Evolutionary conservation across 2,113 vertebrate species (phyloP), one percentile per base, ranked within the genome.

Genomic region (Ivindomyrus marchei): DNA sequence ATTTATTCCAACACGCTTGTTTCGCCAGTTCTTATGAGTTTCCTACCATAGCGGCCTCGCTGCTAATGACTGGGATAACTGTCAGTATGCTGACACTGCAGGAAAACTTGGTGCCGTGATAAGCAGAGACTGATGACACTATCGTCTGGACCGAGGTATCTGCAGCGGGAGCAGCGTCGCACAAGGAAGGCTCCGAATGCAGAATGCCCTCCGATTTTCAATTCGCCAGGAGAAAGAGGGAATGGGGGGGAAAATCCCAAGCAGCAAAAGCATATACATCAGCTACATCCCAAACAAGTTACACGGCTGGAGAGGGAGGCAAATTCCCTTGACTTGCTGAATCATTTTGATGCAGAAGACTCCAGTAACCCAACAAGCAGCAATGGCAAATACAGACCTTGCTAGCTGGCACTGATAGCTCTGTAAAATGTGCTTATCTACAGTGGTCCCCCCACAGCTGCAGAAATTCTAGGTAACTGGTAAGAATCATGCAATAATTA

Each of bases 21-120:
- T 70, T 70, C n/a, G 3, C n/a, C 62, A 70, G 62, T 70, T 70
- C 62, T 27, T 31, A 66, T 13, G 62, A 95, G 97, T 91, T 94
- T 97, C 96, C 95, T 96, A 96, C 97, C 96, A 97, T 95, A 93
- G 77, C 47, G 87, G 56, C 89, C 80, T 87, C 42, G 27, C 17
- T 39, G 49, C 85, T 56, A 53, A 87, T 87, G 85, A 56, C 27
- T 53, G 27, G 6, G 49, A 21, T 50, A 7, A 13, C 27, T 53
- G 45, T 85, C 27, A 39, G 50, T 56, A 39, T 87, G 85, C 85
- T 42, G 85, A 87, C 17, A 21, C 47, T 53, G 50, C 85, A 87
- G 50, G 17, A 53, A 87, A 87, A 27, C 15, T 17, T n/a, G 1
- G 85, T 87, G 85, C 27, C 5, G 10, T 19, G 85, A 87, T 27